Base-by-base conservation (phyloP, 1,140 invertebrate genomes). In the Augochlora pura region DNA sequence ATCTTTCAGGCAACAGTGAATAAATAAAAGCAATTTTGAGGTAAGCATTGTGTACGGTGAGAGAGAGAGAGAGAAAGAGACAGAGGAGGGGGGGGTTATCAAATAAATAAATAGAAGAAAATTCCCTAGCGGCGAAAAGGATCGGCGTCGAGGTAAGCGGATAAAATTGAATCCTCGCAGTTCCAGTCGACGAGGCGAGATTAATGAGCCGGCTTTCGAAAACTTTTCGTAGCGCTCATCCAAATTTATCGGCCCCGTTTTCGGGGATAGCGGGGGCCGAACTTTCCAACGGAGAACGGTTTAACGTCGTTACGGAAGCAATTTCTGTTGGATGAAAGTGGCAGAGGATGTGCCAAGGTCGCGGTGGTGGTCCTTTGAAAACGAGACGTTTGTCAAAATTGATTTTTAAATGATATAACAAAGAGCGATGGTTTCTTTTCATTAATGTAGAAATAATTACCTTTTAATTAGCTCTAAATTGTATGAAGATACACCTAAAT, bases 161-260 rank as follows among this genome's bases (percentile, higher is more conserved):
- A 71, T 63, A 42, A 77, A 77, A 77, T 77, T 71, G 75, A 71
- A 77, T 77, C 39, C 52, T 14, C 75, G 32, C 75, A 57, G 63
- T 70, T 68, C 67, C 60, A 63, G 25, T 42, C 66, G 23, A 9
- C 39, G 42, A 9, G 57, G 27, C 67, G 68, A 77, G 75, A 77
- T 77, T 77, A 77, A 77, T 71, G 75, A 77, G 75, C 75, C n/a
- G 8, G 68, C 67, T 63, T 76, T 63, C 59, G 16, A 52, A n/a
- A 77, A 77, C 67, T 77, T 71, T 59, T 52, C 73, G 39, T 59
- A 12, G 38, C 39, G 18, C 38, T 25, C 54, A 9, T 39, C 32
- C 27, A 16, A 70, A 72, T 70, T 78, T 64, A 78, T 71, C 71
- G 46, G 69, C 46, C 49, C 32, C 68, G 46, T 72, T 77, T 72